These are phyloP conservation scores for Cantharis nigra DNA, from an alignment of 2,888 invertebrate genomes.

Conservation along the genomic window DNA sequence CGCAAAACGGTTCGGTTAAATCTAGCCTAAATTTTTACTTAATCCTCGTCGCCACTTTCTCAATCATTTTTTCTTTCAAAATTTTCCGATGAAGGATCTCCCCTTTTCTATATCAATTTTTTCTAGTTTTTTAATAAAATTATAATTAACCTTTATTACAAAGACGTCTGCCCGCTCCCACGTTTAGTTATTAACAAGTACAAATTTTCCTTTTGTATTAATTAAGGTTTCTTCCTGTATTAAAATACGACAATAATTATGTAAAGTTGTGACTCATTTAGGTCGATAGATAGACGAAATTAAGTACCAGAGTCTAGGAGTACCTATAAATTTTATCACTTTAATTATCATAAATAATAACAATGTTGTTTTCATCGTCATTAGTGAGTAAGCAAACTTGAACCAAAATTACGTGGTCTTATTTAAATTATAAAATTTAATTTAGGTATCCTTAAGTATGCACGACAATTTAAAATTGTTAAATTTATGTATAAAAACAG, in stretches of 20 bases:
- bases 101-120: not conserved
- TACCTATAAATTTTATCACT: not conserved
- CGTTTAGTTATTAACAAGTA: slow-evolving; percentile 29
- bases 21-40: not conserved
- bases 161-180: slow-evolving; percentile 11
- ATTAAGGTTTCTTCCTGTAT: slow-evolving; percentile 1
- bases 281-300: not conserved
- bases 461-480: not conserved
- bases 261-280: slow-evolving; percentile 1
- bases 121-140: not conserved
- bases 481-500: not conserved
- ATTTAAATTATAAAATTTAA: not conserved
- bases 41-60: not conserved
- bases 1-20: slow-evolving; percentile 10
- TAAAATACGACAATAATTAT: slow-evolving; percentile 1
- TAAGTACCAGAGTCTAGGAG: not conserved
- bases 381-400: not conserved
- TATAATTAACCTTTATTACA: not conserved
- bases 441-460: not conserved
- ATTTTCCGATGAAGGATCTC: not conserved
- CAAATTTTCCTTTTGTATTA: slow-evolving; percentile 8
- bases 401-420: not conserved
- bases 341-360: not conserved
- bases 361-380: not conserved
- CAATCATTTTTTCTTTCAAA: not conserved